These are phyloP conservation scores for Volucella bombylans DNA, from an alignment of 2,888 invertebrate genomes.

Conservation along the genomic window DNA sequence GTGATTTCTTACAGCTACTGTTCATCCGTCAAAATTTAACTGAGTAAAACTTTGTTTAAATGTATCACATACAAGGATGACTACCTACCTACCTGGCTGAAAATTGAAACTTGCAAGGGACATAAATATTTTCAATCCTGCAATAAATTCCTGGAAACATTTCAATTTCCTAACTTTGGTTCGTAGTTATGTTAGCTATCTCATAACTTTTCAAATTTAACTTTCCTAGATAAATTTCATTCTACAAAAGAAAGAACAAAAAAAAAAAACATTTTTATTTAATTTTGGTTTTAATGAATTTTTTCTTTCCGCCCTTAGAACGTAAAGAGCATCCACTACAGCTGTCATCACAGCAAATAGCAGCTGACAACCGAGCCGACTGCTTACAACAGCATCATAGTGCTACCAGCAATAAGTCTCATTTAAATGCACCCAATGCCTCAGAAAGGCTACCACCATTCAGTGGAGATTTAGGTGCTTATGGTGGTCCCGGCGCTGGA, in stretches of 20 bases:
- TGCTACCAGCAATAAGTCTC: constrained; percentile 71
- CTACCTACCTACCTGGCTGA: too few species aligned
- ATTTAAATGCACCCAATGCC: constrained; percentile 78
- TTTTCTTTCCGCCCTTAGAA: constrained; percentile 74
- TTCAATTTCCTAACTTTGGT: too few species aligned
- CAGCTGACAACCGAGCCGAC: constrained; percentile 75
- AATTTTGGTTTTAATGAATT: constrained; percentile 42
- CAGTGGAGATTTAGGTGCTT: constrained; percentile 39
- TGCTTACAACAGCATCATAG: constrained; percentile 65
- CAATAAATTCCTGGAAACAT: too few species aligned
- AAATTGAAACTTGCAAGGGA: too few species aligned
- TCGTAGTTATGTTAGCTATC: too few species aligned
- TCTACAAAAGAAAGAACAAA: constrained; percentile 15
- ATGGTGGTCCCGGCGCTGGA: constrained; percentile 5
- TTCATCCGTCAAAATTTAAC: too few species aligned
- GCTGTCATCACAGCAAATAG: constrained; percentile 78
- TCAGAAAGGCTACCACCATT: constrained; percentile 76
- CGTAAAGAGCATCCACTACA: constrained; percentile 79
- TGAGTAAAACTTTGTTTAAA: too few species aligned
- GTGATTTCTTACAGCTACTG: too few species aligned
- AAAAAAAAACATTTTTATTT: not conserved
- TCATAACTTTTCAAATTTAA: not conserved
- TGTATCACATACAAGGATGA: too few species aligned
- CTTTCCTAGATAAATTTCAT: constrained; percentile 31
- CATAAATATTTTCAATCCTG: too few species aligned